Conservation (phyloP, 2,797 vertebrate species). For the Gymnocypris eckloni region DNA sequence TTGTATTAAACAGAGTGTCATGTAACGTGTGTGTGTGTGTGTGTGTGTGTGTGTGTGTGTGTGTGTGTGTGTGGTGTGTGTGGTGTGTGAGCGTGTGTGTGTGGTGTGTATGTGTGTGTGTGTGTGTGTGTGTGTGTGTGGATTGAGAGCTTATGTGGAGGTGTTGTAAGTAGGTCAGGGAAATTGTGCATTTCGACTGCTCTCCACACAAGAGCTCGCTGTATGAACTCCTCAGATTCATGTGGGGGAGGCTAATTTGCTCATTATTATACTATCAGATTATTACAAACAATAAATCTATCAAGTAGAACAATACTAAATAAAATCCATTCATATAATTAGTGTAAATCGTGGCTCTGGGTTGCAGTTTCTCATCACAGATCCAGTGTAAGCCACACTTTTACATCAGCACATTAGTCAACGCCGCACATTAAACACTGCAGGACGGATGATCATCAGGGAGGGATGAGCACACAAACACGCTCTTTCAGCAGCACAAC, state of each 20-base stretch:
- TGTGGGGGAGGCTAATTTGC: constrained; percentile 31
- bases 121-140: constrained; percentile 31
- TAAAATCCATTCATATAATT: constrained; percentile 33
- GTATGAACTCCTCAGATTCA: constrained; percentile 38
- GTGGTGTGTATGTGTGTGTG: not conserved
- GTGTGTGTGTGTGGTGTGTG: too few relatives aligned
- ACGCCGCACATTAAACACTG: not conserved
- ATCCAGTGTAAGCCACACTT: not conserved
- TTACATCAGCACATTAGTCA: not conserved
- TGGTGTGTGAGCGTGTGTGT: constrained; percentile 9
- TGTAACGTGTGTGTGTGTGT: constrained; percentile 33
- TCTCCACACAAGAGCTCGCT: constrained; percentile 46
- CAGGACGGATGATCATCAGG: not conserved
- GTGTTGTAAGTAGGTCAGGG: constrained; percentile 57
- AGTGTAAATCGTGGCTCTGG: not conserved
- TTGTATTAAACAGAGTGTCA: constrained; percentile 7
- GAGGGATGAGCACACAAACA: not conserved
- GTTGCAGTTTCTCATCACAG: not conserved
- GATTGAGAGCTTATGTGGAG: constrained; percentile 44
- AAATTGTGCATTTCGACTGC: constrained; percentile 46
- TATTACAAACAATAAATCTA: constrained; percentile 39
- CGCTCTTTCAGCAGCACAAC: not conserved
- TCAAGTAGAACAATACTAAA: constrained; percentile 29
- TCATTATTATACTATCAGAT: constrained; percentile 37
- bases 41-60: constrained; percentile 9